Evolutionary conservation across 1,140 invertebrate species (phyloP), one percentile per base, ranked within the genome.

Genomic region (Trichoplusia ni): DNA sequence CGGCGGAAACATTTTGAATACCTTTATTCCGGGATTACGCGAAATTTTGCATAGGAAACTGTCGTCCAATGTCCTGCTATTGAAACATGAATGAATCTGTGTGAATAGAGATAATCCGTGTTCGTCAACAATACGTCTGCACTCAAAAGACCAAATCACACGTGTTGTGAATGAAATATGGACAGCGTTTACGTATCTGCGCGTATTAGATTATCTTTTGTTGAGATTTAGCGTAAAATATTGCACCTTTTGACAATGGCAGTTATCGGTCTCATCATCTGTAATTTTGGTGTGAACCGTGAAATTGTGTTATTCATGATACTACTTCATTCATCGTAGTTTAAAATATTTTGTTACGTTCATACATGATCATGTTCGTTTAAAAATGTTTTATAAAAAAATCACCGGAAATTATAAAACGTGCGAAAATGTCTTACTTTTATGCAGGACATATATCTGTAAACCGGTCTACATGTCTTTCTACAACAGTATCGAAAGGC

Each of bases 1-100:
- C 70, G 77, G 72, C 81, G 84, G 85, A 88, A 88, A 74, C 82
- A 77, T 80, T 75, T 73, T 79, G 65, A 40, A 65, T 58, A 63
- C 77, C 77, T 84, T 84, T 84, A 84, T 82, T 78, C 79, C 74
- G 76, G 84, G 85, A 88, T 88, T 86, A 85, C 77, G 75, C 67
- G 71, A 73, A 73, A 88, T 86, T 86, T 86, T 83, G 83, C 84
- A 85, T 88, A 86, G 85, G 81, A 79, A 84, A 69, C 75, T 71
- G 77, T 84, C 82, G 79, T 80, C 81, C 77, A 82, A 84, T 83
- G 75, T 84, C 75, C 63, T 46, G 25, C 51, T 69, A 75, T 77
- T 81, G 67, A 77, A 67, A 56, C 58, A 42, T 75, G 68, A 76
- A 73, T 81, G 73, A 66, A 68, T 61, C 33, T 47, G 40, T 35